Conservation (phyloP, 2,113 vertebrate genomes). For the Tenrec ecaudatus region DNA sequence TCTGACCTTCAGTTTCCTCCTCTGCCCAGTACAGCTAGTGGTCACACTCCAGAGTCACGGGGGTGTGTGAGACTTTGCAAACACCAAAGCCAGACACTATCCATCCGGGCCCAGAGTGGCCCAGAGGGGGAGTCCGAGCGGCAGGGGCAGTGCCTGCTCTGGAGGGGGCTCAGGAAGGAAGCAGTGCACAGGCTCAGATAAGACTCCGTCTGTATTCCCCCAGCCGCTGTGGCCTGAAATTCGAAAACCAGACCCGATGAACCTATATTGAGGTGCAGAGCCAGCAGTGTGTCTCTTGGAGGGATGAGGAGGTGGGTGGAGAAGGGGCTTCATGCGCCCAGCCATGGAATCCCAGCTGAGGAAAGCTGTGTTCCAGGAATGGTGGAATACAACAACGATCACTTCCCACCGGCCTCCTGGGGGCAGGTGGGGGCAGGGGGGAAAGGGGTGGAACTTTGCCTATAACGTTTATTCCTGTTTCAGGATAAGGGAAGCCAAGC, state of each 20-base stretch:
- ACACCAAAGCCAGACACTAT: conserved; percentile 11
- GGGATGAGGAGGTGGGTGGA: background rate
- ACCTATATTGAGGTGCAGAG: background rate
- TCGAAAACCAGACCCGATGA: conserved; percentile 37
- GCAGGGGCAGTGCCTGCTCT: conserved; percentile 9
- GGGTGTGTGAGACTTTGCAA: conserved; percentile 5
- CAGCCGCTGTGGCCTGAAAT: background rate
- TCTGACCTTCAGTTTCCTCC: background rate
- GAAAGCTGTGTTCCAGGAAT: background rate
- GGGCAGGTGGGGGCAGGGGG: no score
- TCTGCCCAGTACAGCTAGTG: background rate
- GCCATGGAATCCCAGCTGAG: background rate
- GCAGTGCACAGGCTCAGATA: conserved; percentile 66
- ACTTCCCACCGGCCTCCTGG: background rate
- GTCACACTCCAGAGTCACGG: background rate
- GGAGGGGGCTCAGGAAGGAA: background rate
- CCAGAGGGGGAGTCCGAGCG: background rate
- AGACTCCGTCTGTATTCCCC: conserved; percentile 72
- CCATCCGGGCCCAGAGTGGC: conserved; percentile 12
- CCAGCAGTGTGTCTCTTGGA: background rate
- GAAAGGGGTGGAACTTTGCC: background rate
- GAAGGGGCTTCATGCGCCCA: background rate
- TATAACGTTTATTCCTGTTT: background rate
- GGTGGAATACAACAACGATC: background rate
- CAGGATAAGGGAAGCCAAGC: background rate